Base-by-base conservation (phyloP, 2,797 vertebrate genomes). In the Allobates femoralis region DNA sequence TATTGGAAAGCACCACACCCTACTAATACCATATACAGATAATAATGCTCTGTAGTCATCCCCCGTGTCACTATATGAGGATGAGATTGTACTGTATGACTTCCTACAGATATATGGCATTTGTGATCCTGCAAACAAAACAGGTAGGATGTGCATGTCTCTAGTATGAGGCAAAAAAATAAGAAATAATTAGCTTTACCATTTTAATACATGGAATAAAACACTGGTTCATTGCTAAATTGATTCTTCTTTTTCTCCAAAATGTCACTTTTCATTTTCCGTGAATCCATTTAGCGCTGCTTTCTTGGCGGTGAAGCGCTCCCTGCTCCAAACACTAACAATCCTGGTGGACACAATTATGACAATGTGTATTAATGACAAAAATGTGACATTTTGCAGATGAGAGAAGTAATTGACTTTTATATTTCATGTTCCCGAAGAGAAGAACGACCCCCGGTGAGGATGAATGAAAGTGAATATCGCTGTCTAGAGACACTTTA, bases 401-500 rank as follows among this genome's bases (percentile, higher is more conserved):
- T 88, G 73, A 88, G 64, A 83, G 21, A 77, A 41, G 78, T 88
- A 88, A 89, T 81, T 89, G 81, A 64, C 75, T 84, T 81, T 86
- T 81, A 86, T 83, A 75, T 88, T 71, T 51, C 46, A 34, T 80
- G 37, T 79, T 60, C 55, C 32, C 12, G 11, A 30, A 79, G 55
- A 51, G 55, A 84, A 37, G 76, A 73, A 37, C 60, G 26, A 37
- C 69, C 30, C 62, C 34, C n/a, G 46, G 16, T 62, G 53, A 51
- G 55, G 55, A 73, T 18, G 64, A 34, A 71, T 32, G 6, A 73
- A 82, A 81, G 74, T 21, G 53, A 26, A 60, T 85, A 50, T 76
- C 71, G 53, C 8, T 34, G 51, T 58, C 60, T 64, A 51, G 78
- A 81, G 77, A 74, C 78, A 53, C 76, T 32, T 82, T 55, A 83